A percentile compares a stretch with the other conserved stretches of the same genome.
These are phyloP conservation scores for Oreochromis mossambicus DNA, from an alignment of 2,797 vertebrate species.

Conservation along the genomic window DNA sequence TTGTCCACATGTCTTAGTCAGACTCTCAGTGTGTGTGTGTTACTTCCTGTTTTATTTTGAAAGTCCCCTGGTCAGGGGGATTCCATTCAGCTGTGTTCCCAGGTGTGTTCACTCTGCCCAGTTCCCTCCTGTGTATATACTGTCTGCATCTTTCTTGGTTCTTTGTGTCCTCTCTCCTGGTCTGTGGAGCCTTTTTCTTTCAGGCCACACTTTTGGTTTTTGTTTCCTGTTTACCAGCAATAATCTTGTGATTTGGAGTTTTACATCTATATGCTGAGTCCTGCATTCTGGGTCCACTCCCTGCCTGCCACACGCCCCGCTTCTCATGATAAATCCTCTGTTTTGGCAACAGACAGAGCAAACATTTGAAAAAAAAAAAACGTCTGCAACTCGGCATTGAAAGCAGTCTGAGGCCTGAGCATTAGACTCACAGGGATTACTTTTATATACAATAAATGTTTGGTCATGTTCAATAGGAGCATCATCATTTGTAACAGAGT, in stretches of 20 bases:
- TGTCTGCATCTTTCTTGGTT: too few species aligned
- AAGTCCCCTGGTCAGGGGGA: background rate
- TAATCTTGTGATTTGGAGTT: background rate
- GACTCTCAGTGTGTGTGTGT: background rate
- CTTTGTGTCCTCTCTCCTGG: too few species aligned
- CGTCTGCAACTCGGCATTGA: fast-evolving
- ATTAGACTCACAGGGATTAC: background rate
- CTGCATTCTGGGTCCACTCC: fast-evolving
- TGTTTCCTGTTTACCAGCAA: background rate
- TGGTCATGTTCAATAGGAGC: background rate
- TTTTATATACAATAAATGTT: background rate
- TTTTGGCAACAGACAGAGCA: background rate
- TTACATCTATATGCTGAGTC: background rate
- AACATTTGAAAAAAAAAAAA: fast-evolving
- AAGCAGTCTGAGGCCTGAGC: background rate
- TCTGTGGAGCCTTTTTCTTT: background rate
- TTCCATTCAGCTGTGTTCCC: background rate
- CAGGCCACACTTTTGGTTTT: background rate
- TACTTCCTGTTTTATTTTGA: background rate
- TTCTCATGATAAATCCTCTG: background rate
- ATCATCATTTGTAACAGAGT: background rate
- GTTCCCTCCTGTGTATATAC: background rate
- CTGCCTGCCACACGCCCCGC: fast-evolving
- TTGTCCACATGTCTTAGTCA: background rate
- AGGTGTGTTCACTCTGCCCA: background rate